These are phyloP conservation scores for Masticophis lateralis DNA, from an alignment of 2,797 vertebrate species.

Conservation along the genomic window DNA sequence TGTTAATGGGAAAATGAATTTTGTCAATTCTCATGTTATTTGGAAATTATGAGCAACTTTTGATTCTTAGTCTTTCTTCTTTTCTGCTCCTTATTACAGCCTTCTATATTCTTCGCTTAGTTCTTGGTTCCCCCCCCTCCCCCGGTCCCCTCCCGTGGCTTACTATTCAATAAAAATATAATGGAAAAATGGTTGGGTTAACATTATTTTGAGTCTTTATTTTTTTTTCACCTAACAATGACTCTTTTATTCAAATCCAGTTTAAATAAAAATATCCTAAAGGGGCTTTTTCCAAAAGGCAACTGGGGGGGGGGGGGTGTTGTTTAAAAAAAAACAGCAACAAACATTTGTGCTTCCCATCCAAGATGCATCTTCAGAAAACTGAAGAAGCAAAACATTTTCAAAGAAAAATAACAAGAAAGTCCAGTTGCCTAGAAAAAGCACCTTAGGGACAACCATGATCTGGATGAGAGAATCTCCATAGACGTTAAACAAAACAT, in stretches of 20 bases:
- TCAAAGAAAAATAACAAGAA: neutral
- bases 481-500: neutral
- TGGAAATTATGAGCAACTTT: neutral
- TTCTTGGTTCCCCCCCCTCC: neutral
- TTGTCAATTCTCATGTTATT: neutral
- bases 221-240: neutral
- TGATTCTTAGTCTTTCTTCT: neutral
- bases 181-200: neutral
- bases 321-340: neutral
- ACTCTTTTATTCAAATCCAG: neutral
- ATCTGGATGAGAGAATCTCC: neutral
- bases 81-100: neutral
- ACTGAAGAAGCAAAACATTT: neutral
- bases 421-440: neutral
- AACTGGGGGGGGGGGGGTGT: neutral
- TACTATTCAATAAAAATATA: neutral
- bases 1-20: neutral
- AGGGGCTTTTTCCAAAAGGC: neutral
- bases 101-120: neutral
- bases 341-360: neutral
- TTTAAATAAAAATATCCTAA: neutral
- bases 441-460: neutral
- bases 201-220: neutral
- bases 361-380: neutral
- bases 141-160: accelerated